Base-by-base conservation (phyloP, 2,113 vertebrate species). In the Aepyceros melampus region DNA sequence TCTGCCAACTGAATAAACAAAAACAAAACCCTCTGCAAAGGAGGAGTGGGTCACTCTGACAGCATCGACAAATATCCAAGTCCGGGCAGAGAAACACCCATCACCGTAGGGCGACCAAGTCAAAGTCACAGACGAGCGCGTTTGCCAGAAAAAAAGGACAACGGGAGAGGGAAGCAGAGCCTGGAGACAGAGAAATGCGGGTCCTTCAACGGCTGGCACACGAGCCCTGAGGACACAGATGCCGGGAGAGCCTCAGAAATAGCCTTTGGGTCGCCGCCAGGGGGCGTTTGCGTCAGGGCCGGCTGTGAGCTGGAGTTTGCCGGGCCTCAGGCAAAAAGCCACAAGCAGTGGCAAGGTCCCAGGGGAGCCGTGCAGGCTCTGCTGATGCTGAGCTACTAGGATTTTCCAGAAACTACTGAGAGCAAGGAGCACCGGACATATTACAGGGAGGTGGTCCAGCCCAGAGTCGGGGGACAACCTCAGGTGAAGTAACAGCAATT, bases 281-380 rank as follows among this genome's bases (percentile, higher is more conserved):
- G 9, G 67, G 29, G 83, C 53, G 7, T 45, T 51, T 79, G 45
- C 53, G 6, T 31, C 5, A 3, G 47, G 47, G 71, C 33, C 29
- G 13, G 53, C 25, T 8, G 1, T 0, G 1, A 33, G 76, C 45
- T 2, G 60, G 56, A 60, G 36, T 45, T 45, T 25, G 27, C 9
- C 0, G 4, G 64, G 87, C 82, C 49, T 86, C 2, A 0, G 45
- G 43, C 60, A 53, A 25, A 0, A 43, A 0, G 3, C 2, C 1
- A 0, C 29, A 10, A 29, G 60, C 40, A 64, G 49, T 87, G 74
- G 88, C 67, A 51, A 21, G 71, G 33, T 83, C 47, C 47, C 29
- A 19, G 56, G 79, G 49, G 33, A 51, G 84, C 23, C 60, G 0
- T 0, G 0, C 0, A 31, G 79, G 29, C 91, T 36, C 74, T 43